These are phyloP conservation scores for Dendrocincla tyrannina DNA, from an alignment of 2,797 vertebrate species.

Conservation along the genomic window DNA sequence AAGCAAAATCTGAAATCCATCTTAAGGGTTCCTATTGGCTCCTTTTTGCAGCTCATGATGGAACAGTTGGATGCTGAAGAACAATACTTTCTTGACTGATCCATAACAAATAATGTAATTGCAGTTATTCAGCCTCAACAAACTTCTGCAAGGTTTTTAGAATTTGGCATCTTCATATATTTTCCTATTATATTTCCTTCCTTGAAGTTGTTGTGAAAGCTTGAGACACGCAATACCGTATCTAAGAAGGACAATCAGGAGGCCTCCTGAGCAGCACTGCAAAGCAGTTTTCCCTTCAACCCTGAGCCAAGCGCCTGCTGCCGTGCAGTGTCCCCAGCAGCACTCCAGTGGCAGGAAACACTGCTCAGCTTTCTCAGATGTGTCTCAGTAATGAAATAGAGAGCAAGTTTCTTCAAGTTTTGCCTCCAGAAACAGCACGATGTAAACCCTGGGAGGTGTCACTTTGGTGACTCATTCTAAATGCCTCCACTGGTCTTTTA, in stretches of 20 bases:
- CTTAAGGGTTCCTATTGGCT: neutral
- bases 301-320: neutral
- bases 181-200: conserved; percentile 18
- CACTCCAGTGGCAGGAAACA: neutral
- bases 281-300: neutral
- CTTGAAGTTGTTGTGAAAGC: conserved; percentile 16
- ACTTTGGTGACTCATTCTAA: conserved; percentile 35
- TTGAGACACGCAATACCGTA: neutral
- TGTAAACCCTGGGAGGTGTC: neutral
- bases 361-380: neutral
- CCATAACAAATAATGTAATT: neutral
- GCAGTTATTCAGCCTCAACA: conserved; percentile 8
- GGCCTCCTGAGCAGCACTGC: neutral
- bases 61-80: neutral
- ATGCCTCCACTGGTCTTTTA: conserved; percentile 22
- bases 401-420: neutral
- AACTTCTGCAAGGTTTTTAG: conserved; percentile 10
- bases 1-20: neutral
- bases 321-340: neutral
- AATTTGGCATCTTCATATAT: conserved; percentile 29
- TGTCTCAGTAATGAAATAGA: conserved; percentile 11
- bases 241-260: neutral
- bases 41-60: conserved; percentile 19
- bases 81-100: neutral
- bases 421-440: conserved; percentile 37